These are phyloP conservation scores for Furnarius figulus DNA, from an alignment of 2,113 vertebrate genomes.

Conservation along the genomic window DNA sequence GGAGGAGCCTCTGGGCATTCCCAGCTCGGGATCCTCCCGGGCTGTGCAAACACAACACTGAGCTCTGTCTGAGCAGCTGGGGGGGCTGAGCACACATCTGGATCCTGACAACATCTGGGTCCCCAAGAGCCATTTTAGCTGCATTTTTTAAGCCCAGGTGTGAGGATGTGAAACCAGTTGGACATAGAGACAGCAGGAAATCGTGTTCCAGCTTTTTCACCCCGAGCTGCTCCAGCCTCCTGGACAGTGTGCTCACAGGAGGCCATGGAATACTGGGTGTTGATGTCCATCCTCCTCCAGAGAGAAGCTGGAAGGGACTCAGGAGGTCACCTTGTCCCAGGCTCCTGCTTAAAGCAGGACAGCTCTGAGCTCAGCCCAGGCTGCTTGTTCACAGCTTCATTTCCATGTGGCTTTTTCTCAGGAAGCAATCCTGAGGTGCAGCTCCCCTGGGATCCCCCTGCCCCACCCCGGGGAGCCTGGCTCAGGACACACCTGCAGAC, in stretches of 20 bases:
- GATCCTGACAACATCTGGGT: neutral
- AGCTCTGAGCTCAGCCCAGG: neutral
- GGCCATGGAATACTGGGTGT: neutral
- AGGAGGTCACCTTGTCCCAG: neutral
- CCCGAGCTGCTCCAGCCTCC: neutral
- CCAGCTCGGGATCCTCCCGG: neutral
- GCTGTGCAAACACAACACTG: neutral
- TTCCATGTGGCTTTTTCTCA: neutral
- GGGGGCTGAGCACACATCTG: neutral
- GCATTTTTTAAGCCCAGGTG: too few relatives aligned
- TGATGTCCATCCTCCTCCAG: neutral
- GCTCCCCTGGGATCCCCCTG: neutral
- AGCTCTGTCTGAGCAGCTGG: neutral
- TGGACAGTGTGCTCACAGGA: rapidly evolving
- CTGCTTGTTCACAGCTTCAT: neutral
- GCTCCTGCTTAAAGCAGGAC: neutral
- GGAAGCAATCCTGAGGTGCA: neutral
- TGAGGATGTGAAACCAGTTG: too few relatives aligned
- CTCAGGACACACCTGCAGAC: neutral
- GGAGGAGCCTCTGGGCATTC: neutral
- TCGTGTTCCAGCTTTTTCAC: too few relatives aligned
- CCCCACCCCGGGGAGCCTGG: neutral
- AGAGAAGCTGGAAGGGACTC: neutral
- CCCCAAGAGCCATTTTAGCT: neutral
- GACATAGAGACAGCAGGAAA: too few relatives aligned